Conservation (phyloP, 2,888 invertebrate species). For the Athalia cordata region DNA sequence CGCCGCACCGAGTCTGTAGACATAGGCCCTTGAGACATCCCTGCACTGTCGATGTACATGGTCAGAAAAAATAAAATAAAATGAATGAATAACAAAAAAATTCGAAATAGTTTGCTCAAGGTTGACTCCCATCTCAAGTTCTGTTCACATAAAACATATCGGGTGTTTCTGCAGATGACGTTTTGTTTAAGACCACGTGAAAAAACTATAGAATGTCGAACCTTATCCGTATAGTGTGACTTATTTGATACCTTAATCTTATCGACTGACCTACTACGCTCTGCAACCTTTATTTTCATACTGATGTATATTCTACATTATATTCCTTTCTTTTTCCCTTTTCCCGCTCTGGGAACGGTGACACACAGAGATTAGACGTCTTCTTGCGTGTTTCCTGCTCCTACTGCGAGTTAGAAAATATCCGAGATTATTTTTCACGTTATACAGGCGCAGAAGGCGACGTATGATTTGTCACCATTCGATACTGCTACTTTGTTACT, state of each 20-base stretch:
- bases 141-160: background rate
- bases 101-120: conserved; percentile 24
- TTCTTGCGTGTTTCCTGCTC: background rate
- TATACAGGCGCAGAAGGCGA: conserved; percentile 7
- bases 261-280: background rate
- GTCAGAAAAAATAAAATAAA: background rate
- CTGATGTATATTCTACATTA: background rate
- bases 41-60: background rate
- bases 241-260: conserved; percentile 14
- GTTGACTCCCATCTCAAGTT: background rate
- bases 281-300: conserved; percentile 1
- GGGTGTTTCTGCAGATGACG: too few species aligned
- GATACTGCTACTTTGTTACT: conserved; percentile 36
- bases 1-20: background rate
- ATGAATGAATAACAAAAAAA: background rate
- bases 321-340: background rate
- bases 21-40: conserved; percentile 30
- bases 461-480: conserved; percentile 37
- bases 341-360: background rate
- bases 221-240: background rate
- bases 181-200: background rate
- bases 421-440: conserved; percentile 22
- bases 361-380: background rate
- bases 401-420: conserved; percentile 20
- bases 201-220: background rate